A percentile compares a stretch with the other conserved stretches of the same genome.
These are phyloP conservation scores for Perizoma flavofasciatum DNA, from an alignment of 2,888 invertebrate species.

Conservation along the genomic window DNA sequence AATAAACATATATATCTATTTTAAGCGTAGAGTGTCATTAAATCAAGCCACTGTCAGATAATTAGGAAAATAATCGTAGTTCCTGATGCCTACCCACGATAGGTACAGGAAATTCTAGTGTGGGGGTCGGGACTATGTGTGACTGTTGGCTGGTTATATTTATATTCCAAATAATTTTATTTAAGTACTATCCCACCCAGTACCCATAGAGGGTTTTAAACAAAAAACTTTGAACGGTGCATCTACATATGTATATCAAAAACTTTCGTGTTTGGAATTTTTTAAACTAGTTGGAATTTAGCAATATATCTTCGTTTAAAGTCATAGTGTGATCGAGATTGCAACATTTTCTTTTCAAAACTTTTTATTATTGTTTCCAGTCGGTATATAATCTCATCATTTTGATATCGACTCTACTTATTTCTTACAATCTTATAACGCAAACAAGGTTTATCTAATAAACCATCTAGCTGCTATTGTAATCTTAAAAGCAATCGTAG, in stretches of 20 bases:
- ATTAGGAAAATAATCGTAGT: conserved; percentile 64
- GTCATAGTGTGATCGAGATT: too few species aligned
- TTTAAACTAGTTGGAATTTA: too few species aligned
- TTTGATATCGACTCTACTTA: too few species aligned
- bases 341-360: too few species aligned
- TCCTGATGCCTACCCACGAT: too few species aligned
- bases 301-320: too few species aligned
- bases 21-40: conserved; percentile 78
- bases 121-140: conserved; percentile 33
- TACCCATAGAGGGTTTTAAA: conserved; percentile 13
- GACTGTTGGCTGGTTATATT: conserved; percentile 23
- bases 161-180: conserved; percentile 22
- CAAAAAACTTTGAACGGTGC: neutral
- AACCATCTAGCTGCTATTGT: conserved; percentile 19
- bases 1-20: conserved; percentile 61
- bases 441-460: conserved; percentile 7
- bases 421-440: neutral
- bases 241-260: too few species aligned
- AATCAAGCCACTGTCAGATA: conserved; percentile 75
- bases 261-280: too few species aligned
- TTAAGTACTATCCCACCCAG: conserved; percentile 13
- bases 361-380: too few species aligned
- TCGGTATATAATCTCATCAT: too few species aligned
- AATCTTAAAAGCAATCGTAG: conserved; percentile 29
- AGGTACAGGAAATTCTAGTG: too few species aligned